Base-by-base conservation (phyloP, 2,797 vertebrate species). In the Antrozous pallidus region DNA sequence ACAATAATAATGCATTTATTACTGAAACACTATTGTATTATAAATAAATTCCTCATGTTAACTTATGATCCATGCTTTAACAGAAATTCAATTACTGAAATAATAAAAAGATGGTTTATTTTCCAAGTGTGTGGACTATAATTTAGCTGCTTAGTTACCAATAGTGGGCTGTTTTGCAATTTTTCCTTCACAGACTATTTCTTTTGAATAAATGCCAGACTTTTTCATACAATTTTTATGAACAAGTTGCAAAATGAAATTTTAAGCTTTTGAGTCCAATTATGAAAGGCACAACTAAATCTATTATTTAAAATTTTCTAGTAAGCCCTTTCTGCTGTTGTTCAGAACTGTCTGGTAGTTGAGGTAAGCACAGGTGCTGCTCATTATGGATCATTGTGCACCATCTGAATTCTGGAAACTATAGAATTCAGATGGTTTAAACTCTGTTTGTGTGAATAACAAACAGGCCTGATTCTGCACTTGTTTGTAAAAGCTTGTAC, bases 11-110 rank as follows among this genome's bases (percentile, higher is more conserved):
- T 97, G 97, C 98, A 98, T 98, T 98, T 98, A 98, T 98, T 98
- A 98, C 97, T 94, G 97, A 98, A 98, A 98, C 97, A 96, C 97
- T 96, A 98, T 97, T 98, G 97, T 98, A 98, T 98, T 98, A 98
- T 98, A 98, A 98, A 98, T 98, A 98, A 98, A 98, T 98, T 98
- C 97, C 97, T 98, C 98, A 98, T 98, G 98, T 98, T 97, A 98
- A 98, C 98, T 98, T 98, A 98, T 97, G 97, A 88, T 97, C 97
- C 97, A 95, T 12, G 95, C 97, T 98, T 98, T 98, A 99, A 98
- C 98, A 98, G 98, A 98, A 98, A 99, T 98, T 98, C 98, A 98
- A 98, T 99, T 98, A 99, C 98, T 98, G 97, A 98, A 98, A 98
- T 98, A 98, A 98, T 98, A 98, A 98, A 98, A 98, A 97, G 98